Percentiles rank a stretch among this genome's conserved stretches.
Evolutionary conservation across 2,888 invertebrate species (phyloP).

Genomic region (Andrena chrysosceles): DNA sequence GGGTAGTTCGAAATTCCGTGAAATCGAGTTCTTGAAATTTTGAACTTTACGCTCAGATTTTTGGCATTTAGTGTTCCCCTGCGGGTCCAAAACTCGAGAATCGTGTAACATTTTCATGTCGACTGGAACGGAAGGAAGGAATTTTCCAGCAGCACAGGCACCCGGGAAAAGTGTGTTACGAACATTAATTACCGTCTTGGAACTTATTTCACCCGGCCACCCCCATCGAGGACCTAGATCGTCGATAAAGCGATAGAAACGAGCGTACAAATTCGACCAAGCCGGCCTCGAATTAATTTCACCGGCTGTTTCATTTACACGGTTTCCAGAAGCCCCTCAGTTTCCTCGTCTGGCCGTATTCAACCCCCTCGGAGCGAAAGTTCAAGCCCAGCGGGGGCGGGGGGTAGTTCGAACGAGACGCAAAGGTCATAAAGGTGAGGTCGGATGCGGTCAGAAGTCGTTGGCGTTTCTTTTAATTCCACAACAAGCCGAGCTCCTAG

Average conservation of each 20-base stretch:
- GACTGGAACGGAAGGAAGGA: neutral
- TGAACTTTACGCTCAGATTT: too few species aligned
- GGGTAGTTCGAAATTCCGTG: too few species aligned
- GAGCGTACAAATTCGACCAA: constrained; percentile 38
- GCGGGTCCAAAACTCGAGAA: too few species aligned
- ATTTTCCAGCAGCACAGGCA: neutral
- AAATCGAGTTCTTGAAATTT: too few species aligned
- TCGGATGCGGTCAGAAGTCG: constrained; percentile 1
- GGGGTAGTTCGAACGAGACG: neutral
- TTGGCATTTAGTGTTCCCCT: too few species aligned
- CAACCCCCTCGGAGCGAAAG: constrained; percentile 1
- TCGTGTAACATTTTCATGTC: too few species aligned
- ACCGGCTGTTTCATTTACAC: constrained; percentile 43
- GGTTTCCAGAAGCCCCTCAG: constrained; percentile 47
- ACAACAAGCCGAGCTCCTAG: neutral
- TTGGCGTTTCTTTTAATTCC: constrained; percentile 35
- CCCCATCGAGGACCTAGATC: neutral
- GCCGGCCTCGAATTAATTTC: constrained; percentile 51
- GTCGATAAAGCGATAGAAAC: constrained; percentile 50
- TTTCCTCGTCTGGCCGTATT: neutral
- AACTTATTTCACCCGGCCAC: neutral
- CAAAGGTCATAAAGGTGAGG: neutral
- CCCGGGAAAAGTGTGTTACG: neutral
- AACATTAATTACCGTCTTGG: constrained; percentile 11
- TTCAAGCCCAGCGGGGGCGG: neutral